These are phyloP conservation scores for Dicranocentrus wangi DNA, from an alignment of 2,888 invertebrate genomes.

Conservation along the genomic window DNA sequence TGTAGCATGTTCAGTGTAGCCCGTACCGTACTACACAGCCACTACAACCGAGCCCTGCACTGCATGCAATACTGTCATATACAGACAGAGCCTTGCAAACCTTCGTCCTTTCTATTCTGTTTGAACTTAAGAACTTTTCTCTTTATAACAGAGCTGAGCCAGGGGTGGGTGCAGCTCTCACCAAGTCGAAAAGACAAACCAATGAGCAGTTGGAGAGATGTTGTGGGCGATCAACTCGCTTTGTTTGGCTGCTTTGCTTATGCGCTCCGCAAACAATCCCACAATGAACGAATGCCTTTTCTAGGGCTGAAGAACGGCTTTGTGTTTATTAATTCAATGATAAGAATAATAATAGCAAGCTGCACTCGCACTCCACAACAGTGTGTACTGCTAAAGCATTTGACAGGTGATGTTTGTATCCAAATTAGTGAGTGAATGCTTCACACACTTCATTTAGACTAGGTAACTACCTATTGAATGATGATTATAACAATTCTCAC, in stretches of 20 bases:
- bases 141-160: neutral
- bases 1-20: no score
- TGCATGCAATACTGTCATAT: neutral
- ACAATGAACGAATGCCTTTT: slow-evolving; percentile 12
- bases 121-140: slow-evolving; percentile 23
- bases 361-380: no score
- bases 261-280: slow-evolving; percentile 57
- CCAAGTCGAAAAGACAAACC: slow-evolving; percentile 51
- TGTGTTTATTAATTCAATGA: no score
- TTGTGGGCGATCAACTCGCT: slow-evolving; percentile 55
- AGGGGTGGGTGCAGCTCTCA: slow-evolving; percentile 57
- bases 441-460: no score
- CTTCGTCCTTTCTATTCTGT: slow-evolving; percentile 20
- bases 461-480: no score
- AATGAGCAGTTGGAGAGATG: slow-evolving; percentile 53
- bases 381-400: no score
- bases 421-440: no score
- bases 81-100: no score
- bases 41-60: neutral
- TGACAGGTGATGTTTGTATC: no score
- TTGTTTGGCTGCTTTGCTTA: slow-evolving; percentile 63
- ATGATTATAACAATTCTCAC: no score
- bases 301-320: no score
- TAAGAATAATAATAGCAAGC: no score
- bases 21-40: neutral